A percentile compares a stretch with the other conserved stretches of the same genome.
Conservation (phyloP, 1,140 invertebrate genomes). For the Chironomus tepperi region DNA sequence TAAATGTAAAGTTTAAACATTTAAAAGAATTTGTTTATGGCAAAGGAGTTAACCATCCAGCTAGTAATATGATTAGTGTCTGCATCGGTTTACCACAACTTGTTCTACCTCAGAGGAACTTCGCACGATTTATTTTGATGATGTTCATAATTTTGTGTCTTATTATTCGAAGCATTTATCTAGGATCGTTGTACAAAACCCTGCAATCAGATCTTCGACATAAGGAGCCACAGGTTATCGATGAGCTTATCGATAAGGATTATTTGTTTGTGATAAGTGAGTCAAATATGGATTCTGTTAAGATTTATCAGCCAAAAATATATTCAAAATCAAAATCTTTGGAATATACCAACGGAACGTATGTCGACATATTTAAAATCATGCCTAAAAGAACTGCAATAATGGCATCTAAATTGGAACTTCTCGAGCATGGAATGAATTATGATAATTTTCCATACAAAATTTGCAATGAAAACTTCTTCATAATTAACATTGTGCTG, state of each 20-base stretch:
- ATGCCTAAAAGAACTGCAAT: background rate
- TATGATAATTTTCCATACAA: background rate
- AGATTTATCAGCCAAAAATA: background rate
- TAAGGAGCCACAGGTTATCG: background rate
- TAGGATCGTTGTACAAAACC: background rate
- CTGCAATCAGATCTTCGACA: background rate
- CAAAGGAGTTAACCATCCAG: background rate
- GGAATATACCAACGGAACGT: no score
- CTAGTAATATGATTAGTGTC: background rate
- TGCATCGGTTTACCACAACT: background rate
- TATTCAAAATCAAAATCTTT: background rate
- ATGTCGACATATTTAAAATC: background rate
- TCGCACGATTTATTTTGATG: background rate
- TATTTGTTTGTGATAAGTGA: background rate
- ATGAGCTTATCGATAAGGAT: background rate
- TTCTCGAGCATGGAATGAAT: background rate
- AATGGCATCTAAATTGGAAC: background rate
- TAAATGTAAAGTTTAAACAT: background rate
- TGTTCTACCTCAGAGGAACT: background rate
- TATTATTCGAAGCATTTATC: background rate
- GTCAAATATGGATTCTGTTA: background rate
- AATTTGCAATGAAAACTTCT: background rate
- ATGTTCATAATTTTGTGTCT: background rate
- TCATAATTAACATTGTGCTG: background rate
- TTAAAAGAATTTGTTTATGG: background rate